Evolutionary conservation across 2,888 invertebrate species (phyloP), one percentile per base, ranked within the genome.

Genomic region (Idaea straminata): DNA sequence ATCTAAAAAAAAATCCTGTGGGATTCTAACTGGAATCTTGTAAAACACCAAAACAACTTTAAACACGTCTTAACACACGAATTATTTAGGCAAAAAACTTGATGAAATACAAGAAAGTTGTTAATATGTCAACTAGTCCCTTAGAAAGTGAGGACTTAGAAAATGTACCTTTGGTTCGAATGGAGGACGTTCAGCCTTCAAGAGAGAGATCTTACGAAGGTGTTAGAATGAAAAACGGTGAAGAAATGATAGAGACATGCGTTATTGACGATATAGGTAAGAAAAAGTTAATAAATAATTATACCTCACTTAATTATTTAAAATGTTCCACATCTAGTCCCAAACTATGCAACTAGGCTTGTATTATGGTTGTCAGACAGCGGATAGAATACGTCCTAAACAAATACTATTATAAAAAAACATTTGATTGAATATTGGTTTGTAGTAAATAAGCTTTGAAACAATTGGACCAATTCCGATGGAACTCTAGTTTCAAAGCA

Each of bases 121-220:
- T 59, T 7, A 77, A 69, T 75, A 90, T 90, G 90, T 86, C 89
- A 68, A 77, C 84, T 63, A 83, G 73, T 72, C 79, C 81, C 67
- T 75, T 88, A 65, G 89, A 88, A 72, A 82, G 76, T 68, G 91
- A 91, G 67, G 89, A 90, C 67, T 73, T 89, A 65, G 89, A 87
- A 65, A 86, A 86, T 75, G 84, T 89, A n/a, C 84, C 86, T 25
- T 76, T 90, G 34, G 91, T 91, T 47, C 86, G 88, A 62, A 88
- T 91, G 90, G 87, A 86, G 62, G 91, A 91, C 63, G 85, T 91
- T 0, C 90, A 90, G 67, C 89, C 91, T 5, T 82, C 86, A 0
- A 81, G 85, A 67, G 81, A 77, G 57, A 77, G 82, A 65, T 70
- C 77, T 57, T 65, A 81, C 47, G 79, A 77, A 15, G 64, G 75